phyloP scores from a whole-genome alignment of 2,797 vertebrate genomes.

The Psittacula derbiana region DNA sequence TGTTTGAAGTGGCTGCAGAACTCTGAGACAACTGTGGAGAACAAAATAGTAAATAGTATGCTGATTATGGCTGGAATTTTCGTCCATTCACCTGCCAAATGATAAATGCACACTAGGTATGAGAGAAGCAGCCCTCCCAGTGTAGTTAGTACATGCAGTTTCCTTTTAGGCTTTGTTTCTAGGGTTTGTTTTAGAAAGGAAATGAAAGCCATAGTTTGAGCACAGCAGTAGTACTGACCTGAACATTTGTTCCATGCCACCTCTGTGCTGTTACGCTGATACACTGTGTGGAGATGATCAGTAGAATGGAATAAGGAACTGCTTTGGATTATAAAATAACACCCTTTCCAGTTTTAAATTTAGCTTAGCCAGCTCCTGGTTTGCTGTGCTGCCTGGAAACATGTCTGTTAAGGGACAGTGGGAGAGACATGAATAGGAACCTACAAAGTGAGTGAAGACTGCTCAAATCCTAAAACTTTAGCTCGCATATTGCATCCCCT shows the following conservation, averaged over 20 bases:
- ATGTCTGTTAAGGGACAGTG: background rate
- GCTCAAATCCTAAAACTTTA: background rate
- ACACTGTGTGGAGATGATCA: background rate
- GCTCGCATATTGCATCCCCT: background rate
- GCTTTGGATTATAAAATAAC: background rate
- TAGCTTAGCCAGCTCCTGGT: background rate
- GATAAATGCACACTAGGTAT: background rate
- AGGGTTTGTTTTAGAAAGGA: background rate
- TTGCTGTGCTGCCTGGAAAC: background rate
- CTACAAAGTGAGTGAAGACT: background rate
- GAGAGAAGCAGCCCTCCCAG: background rate
- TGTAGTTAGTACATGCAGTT: background rate
- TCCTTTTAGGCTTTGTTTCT: background rate
- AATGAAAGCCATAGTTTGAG: background rate
- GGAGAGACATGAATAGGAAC: background rate
- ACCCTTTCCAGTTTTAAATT: background rate
- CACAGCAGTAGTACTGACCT: conserved; percentile 13
- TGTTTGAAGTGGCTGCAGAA: background rate
- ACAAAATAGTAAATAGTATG: background rate
- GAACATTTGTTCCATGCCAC: background rate
- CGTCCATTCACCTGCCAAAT: background rate
- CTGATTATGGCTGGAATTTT: background rate
- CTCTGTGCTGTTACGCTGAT: background rate
- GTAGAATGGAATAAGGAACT: background rate
- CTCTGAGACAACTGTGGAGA: background rate